phyloP scores from a whole-genome alignment of 2,113 vertebrate species.

The Picathartes gymnocephalus region DNA sequence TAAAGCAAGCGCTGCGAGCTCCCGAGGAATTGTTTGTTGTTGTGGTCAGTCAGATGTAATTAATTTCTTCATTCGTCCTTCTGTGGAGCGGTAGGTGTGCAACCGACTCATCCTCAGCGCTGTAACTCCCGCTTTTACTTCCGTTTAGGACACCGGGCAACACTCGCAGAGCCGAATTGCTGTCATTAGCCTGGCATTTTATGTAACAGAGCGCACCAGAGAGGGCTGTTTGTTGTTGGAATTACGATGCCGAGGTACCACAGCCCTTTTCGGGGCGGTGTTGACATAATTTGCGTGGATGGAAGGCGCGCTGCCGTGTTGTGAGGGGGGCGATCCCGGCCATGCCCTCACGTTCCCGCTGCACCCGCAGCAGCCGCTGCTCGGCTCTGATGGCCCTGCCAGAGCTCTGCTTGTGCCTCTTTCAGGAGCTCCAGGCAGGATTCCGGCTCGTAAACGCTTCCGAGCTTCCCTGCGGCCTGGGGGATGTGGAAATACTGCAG shows the following conservation, averaged over 20 bases:
- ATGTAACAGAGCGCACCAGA: not conserved
- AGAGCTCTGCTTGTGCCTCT: not conserved
- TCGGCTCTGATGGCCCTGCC: fast-evolving
- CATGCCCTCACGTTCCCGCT: fast-evolving
- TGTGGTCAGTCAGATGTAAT: not conserved
- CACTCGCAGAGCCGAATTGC: not conserved
- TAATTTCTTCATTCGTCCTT: not conserved
- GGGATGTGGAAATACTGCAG: not conserved
- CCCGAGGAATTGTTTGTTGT: not conserved
- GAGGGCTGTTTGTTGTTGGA: not conserved
- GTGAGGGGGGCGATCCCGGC: too few relatives aligned
- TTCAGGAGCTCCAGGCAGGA: not conserved
- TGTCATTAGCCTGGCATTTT: not conserved
- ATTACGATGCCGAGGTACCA: not conserved
- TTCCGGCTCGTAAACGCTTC: not conserved
- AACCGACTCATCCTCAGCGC: not conserved
- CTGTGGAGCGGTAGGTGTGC: not conserved
- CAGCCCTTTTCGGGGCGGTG: not conserved
- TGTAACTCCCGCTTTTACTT: not conserved
- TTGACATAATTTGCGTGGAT: not conserved
- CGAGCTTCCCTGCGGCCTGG: not conserved
- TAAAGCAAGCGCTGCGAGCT: not conserved
- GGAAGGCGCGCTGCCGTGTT: too few relatives aligned
- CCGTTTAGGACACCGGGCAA: not conserved
- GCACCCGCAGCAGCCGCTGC: fast-evolving